A percentile compares a stretch with the other conserved stretches of the same genome.
phyloP scores from a whole-genome alignment of 30 jellyfish, hydroid and myxozoan genomes.

The Mastigias papua region DNA sequence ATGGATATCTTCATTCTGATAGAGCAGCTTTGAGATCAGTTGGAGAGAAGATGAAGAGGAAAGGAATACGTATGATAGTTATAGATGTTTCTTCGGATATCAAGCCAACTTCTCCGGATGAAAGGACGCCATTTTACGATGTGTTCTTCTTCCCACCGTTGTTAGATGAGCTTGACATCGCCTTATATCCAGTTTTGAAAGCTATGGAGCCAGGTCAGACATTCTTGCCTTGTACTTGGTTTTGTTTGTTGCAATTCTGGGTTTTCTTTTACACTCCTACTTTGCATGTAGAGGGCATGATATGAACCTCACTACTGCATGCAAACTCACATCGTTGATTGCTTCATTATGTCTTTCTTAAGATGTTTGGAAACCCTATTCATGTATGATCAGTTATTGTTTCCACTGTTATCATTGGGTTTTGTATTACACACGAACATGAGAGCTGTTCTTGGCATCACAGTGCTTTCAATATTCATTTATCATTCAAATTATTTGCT shows the following conservation, averaged over 20 bases:
- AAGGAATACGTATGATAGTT: conserved; percentile 64
- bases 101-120: background rate
- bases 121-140: conserved; percentile 31
- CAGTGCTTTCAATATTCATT: too few species aligned
- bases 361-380: too few species aligned
- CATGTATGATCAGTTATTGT: too few species aligned
- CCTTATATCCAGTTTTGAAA: conserved; percentile 62
- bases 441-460: too few species aligned
- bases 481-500: background rate
- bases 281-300: too few species aligned
- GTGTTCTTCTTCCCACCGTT: conserved; percentile 85
- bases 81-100: conserved; percentile 62
- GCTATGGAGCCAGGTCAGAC: conserved; percentile 68
- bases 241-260: background rate
- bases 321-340: too few species aligned
- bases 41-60: conserved; percentile 24
- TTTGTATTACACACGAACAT: too few species aligned
- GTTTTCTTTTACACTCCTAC: too few species aligned
- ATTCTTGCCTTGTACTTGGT: background rate
- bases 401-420: too few species aligned
- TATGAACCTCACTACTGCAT: too few species aligned
- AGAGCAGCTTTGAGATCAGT: conserved; percentile 22
- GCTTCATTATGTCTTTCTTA: too few species aligned
- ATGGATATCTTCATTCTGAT: conserved; percentile 32
- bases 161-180: conserved; percentile 62